Base-by-base conservation (phyloP, 2,888 invertebrate species). In the Mythimna ferrago region DNA sequence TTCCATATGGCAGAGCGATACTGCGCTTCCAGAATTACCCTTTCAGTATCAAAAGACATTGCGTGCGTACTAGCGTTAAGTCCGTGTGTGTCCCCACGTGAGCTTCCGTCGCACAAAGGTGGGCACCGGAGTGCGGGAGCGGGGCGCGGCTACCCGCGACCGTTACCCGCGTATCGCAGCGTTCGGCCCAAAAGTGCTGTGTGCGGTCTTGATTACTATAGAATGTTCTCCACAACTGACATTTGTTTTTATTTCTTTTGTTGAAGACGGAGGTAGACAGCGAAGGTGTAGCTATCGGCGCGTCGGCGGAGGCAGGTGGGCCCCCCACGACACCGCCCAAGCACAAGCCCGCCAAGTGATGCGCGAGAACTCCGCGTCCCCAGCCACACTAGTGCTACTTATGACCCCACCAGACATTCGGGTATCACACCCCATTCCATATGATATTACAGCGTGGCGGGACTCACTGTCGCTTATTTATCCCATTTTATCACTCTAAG, bases 261-360 rank as follows among this genome's bases (percentile, higher is more conserved):
- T 60, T 38, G 9, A 78, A 96, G 96, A 94, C 92, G 88, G 96
- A 96, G 86, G 95, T 96, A 53, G 96, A 96, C 89, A 96, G 96
- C 83, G 96, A 96, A 80, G 96, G 96, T 7, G 96, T 96, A 2
- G 93, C 96, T 0, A 92, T 96, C 71, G 96, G 96, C 44, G 95
- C 96, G 19, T 93, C 95, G 2, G 96, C 96, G 32, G 96, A 96
- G 88, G 94, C 94, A 66, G 96, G 96, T 76, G 95, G 95, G 0
- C 94, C 96, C 19, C 96, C 96, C 79, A 96, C 96, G 84, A 96
- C 90, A 44, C 96, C 96, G 74, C 95, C 95, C 83, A 96, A 96
- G 82, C 95, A 94, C 88, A 96, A 96, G 87, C 85, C 93, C 58
- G 88, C 90, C 88, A 96, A 96, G 95, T 96, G 96, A 96, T 94